A percentile compares a stretch with the other conserved stretches of the same genome.
Conservation (phyloP, 1,140 invertebrate species). For the Leptinotarsa defecta region DNA sequence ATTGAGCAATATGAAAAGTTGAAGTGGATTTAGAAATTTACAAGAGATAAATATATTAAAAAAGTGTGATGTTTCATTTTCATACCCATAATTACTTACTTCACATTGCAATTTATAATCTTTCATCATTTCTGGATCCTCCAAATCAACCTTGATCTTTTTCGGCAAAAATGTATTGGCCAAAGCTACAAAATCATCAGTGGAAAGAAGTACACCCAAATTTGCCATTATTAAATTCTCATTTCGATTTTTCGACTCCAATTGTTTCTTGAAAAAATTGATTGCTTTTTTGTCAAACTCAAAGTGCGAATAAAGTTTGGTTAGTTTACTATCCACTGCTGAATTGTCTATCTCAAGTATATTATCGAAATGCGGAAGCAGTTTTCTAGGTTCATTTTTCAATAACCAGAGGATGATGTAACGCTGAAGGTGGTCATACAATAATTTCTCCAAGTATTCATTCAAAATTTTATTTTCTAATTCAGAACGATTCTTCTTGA, state of each 20-base stretch:
- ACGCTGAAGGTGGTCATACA: not conserved
- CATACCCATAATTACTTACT: not conserved
- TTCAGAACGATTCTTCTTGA: slow-evolving; percentile 1
- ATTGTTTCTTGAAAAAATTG: not conserved
- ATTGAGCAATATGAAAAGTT: too few relatives aligned
- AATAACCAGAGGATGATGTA: slow-evolving; percentile 23
- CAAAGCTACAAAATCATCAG: slow-evolving; percentile 23
- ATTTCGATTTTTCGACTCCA: not conserved
- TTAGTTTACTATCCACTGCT: not conserved
- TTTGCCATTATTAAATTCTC: not conserved
- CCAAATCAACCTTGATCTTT: slow-evolving; percentile 25
- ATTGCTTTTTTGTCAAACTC: slow-evolving; percentile 25
- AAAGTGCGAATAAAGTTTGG: slow-evolving; percentile 29
- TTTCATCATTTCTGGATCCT: slow-evolving; percentile 20
- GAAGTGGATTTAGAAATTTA: too few relatives aligned
- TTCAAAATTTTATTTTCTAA: slow-evolving; percentile 14
- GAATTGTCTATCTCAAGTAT: not conserved
- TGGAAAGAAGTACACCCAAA: slow-evolving; percentile 17
- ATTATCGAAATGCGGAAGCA: slow-evolving; percentile 14
- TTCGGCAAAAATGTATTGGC: slow-evolving; percentile 18
- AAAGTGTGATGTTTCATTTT: too few relatives aligned
- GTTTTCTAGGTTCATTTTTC: slow-evolving; percentile 18
- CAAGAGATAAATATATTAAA: too few relatives aligned
- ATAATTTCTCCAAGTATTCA: slow-evolving; percentile 16
- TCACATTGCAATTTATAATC: slow-evolving; percentile 29